These are phyloP conservation scores for Rousettus leschenaultii DNA, from an alignment of 2,113 vertebrate species.

Conservation along the genomic window DNA sequence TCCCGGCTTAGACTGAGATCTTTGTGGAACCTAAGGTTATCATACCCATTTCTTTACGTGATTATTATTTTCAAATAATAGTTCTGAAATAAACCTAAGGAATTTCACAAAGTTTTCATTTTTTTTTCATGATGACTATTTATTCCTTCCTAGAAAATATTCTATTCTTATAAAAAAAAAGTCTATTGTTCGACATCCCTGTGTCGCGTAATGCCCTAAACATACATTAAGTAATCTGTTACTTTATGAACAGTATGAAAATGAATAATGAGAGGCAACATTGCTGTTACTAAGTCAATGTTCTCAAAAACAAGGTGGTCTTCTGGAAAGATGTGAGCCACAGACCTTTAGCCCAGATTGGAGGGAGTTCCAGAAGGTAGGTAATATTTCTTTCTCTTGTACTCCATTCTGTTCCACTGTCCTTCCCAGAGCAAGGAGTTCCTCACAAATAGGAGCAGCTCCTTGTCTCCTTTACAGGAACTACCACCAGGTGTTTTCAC, in stretches of 20 bases:
- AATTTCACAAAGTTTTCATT: neutral
- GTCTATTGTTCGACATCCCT: neutral
- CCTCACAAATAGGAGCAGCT: neutral
- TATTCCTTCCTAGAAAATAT: neutral
- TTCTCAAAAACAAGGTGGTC: neutral
- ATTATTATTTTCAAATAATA: neutral
- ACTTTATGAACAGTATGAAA: neutral
- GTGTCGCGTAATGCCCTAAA: neutral
- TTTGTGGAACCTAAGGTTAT: neutral
- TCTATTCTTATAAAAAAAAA: neutral
- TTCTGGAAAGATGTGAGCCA: neutral
- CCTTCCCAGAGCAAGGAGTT: neutral
- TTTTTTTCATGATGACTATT: neutral
- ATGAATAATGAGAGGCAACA: neutral
- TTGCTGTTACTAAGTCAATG: neutral
- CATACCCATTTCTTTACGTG: neutral
- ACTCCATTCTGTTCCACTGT: neutral
- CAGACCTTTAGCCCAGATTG: neutral
- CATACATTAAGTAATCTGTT: neutral
- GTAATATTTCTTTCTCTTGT: neutral
- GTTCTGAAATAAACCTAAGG: neutral
- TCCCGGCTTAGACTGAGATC: neutral
- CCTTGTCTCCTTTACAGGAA: neutral
- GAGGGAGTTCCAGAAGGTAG: neutral
- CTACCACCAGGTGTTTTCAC: neutral